Evolutionary conservation across 2,888 invertebrate species (phyloP), one percentile per base, ranked within the genome.

Genomic region (Agrilus mali): DNA sequence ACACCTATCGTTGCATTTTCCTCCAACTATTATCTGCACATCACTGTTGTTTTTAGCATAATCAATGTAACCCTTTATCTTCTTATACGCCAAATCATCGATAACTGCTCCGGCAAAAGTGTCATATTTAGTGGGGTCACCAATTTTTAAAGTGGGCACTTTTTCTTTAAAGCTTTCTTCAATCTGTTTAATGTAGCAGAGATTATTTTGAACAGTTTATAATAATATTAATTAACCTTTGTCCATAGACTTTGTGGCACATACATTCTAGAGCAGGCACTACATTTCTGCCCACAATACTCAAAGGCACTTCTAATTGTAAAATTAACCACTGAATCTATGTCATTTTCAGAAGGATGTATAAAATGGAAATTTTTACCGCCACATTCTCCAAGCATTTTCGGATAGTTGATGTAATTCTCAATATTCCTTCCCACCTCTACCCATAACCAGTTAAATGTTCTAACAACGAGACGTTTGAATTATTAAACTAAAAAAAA

Each of bases 291-390:
- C 2, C 97, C 97, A 59, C 84, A 85, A 66, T 82, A 99, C 70
- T 99, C 98, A 67, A 95, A 98, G 2, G 96, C 82, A 36, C 94
- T 86, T 48, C 88, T 77, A 50, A 96, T 85, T 0, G 95, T 92
- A 22, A 80, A 78, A 22, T 79, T 78, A 1, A 92, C 79, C 3
- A 95, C 95, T 7, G 84, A 75, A 15, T 80, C 73, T 1, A 82
- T 71, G 65, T 97, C 86, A 8, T 96, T 97, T 27, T 27, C 27
- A 10, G 88, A 78, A 0, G 86, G 80, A 68, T 99, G 98, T 22
- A 98, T 74, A 58, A 98, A 94, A 65, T 99, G 98, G 66, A 87
- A 98, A 70, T 98, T 99, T 68, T 99, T 99, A 27, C 98, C 98
- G 41, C 98, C 98, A 67, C 96, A 97, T 70, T 98, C 98, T 47